A percentile compares a stretch with the other conserved stretches of the same genome.
Evolutionary conservation across 2,888 invertebrate species (phyloP).

Genomic region (Allacma fusca): DNA sequence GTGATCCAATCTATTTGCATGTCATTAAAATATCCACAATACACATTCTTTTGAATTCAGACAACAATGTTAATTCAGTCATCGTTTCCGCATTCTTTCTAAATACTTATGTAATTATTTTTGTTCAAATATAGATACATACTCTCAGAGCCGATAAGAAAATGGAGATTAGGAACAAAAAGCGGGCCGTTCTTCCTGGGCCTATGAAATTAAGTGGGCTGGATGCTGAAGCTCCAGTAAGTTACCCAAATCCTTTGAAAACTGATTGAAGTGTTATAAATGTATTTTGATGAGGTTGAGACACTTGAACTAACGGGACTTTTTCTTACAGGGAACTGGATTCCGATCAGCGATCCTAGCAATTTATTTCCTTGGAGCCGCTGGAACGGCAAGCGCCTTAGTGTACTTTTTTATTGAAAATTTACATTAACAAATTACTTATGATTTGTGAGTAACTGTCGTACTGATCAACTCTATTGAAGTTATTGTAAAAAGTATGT

Average conservation of each 20-base stretch:
- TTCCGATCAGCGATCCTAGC: slow-evolving; percentile 80
- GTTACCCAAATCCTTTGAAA: slow-evolving; percentile 8
- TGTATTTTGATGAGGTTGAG: not conserved
- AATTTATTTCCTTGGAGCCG: slow-evolving; percentile 78
- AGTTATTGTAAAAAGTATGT: not conserved
- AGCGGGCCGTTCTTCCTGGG: slow-evolving; percentile 54
- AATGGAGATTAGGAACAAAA: slow-evolving; percentile 52
- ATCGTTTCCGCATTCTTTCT: no score
- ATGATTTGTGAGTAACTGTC: no score
- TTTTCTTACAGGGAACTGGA: slow-evolving; percentile 78
- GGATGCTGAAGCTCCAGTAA: slow-evolving; percentile 59
- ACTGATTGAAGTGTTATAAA: slow-evolving; percentile 1
- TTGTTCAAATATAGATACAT: slow-evolving; percentile 51
- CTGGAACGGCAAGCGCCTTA: slow-evolving; percentile 65
- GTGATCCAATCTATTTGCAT: no score
- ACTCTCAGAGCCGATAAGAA: slow-evolving; percentile 59
- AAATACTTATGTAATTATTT: not conserved
- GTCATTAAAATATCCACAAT: no score
- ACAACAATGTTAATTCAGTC: no score
- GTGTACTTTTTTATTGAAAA: slow-evolving; percentile 26
- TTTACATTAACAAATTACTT: slow-evolving; percentile 2
- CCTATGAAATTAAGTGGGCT: slow-evolving; percentile 59
- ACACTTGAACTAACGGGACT: no score
- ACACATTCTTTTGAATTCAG: no score
- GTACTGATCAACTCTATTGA: not conserved